Evolutionary conservation across 1,140 invertebrate species (phyloP).

Genomic region (Halyomorpha halys): DNA sequence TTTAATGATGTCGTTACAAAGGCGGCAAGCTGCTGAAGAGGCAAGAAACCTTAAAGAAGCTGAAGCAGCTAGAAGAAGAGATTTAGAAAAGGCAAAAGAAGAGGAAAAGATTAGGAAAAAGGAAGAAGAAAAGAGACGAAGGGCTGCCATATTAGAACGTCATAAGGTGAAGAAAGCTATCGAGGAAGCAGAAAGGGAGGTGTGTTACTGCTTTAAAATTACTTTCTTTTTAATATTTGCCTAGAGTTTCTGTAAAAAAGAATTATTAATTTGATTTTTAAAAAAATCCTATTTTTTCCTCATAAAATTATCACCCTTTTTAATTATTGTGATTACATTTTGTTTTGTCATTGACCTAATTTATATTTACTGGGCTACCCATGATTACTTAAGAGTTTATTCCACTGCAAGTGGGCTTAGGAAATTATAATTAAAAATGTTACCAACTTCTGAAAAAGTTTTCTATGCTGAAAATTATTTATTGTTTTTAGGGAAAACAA

Average conservation of each 20-base stretch:
- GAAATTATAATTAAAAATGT: too few species aligned
- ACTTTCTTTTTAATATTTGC: too few species aligned
- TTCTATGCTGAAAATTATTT: not conserved
- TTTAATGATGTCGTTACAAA: slow-evolving; percentile 71
- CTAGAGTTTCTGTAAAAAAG: too few species aligned
- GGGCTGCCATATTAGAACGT: slow-evolving; percentile 82
- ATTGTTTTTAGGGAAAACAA: slow-evolving; percentile 51
- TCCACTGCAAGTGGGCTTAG: too few species aligned
- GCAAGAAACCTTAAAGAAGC: slow-evolving; percentile 71
- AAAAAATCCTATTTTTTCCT: too few species aligned
- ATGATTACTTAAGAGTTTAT: too few species aligned
- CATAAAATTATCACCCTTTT: too few species aligned
- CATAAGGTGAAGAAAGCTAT: slow-evolving; percentile 90
- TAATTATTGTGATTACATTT: too few species aligned
- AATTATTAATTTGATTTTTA: too few species aligned
- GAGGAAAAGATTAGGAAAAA: slow-evolving; percentile 78
- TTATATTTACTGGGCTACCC: too few species aligned
- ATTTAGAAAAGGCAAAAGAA: slow-evolving; percentile 69
- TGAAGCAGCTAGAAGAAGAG: slow-evolving; percentile 64
- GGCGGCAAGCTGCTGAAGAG: slow-evolving; percentile 82
- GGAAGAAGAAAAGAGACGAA: slow-evolving; percentile 75
- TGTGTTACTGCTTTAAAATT: slow-evolving; percentile 33
- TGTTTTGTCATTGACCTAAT: too few species aligned
- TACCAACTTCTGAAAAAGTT: too few species aligned
- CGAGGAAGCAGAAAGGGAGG: slow-evolving; percentile 83